Evolutionary conservation across 2,888 invertebrate genomes (phyloP).

Genomic region (Glaucopsyche alexis): DNA sequence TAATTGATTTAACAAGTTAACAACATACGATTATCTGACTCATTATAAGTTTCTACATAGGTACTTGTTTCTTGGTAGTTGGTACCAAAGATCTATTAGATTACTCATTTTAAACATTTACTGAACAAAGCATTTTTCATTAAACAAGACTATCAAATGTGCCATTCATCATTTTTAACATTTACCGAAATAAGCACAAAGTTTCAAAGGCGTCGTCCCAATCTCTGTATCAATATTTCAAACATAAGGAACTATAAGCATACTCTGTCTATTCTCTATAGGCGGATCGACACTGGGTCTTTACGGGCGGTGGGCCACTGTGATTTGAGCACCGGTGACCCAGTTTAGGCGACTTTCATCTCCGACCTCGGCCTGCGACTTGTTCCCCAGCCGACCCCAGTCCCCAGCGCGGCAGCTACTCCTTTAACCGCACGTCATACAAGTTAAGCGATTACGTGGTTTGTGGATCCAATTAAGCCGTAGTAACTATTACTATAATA

Average conservation of each 20-base stretch:
- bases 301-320: not conserved
- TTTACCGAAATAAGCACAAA: no score
- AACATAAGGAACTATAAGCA: not conserved
- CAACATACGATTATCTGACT: not conserved
- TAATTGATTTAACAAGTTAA: not conserved
- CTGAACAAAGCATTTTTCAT: no score
- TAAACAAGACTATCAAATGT: no score
- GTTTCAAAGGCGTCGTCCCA: not conserved
- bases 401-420: not conserved
- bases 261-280: no score
- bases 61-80: not conserved
- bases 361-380: not conserved
- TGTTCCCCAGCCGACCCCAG: not conserved
- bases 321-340: slow-evolving; percentile 7
- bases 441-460: not conserved
- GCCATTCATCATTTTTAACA: no score
- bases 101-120: not conserved
- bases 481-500: no score
- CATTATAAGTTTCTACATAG: not conserved
- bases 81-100: not conserved
- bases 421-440: not conserved
- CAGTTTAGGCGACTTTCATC: slow-evolving; percentile 1
- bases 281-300: not conserved
- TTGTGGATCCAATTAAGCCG: no score
- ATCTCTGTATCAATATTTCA: not conserved